Conservation (phyloP, 2,888 invertebrate genomes). For the Parnassius apollo region DNA sequence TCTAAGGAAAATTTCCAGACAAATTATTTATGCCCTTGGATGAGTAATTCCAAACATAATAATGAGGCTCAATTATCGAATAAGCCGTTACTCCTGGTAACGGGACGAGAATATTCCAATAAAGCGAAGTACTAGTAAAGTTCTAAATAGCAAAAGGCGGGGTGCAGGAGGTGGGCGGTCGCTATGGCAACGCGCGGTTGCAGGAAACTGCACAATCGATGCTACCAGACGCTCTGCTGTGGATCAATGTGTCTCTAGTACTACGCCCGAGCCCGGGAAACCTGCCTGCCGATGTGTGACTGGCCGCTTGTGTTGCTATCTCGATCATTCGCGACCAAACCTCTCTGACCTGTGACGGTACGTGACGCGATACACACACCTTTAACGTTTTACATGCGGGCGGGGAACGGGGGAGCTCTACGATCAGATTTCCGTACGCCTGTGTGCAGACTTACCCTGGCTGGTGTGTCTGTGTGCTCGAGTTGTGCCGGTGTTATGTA, state of each 20-base stretch:
- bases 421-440: slow-evolving; percentile 32
- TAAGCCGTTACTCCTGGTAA: slow-evolving; percentile 26
- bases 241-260: slow-evolving; percentile 82
- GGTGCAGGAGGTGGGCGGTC: slow-evolving; percentile 68
- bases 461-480: slow-evolving; percentile 49
- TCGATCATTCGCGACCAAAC: slow-evolving; percentile 44
- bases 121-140: slow-evolving; percentile 52
- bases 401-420: slow-evolving; percentile 49
- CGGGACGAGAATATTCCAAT: slow-evolving; percentile 53
- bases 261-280: slow-evolving; percentile 76
- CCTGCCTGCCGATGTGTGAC: slow-evolving; percentile 59
- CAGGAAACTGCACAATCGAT: slow-evolving; percentile 81
- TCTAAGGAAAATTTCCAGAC: slow-evolving; percentile 20
- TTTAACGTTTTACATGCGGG: slow-evolving; percentile 30
- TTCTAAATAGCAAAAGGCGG: slow-evolving; percentile 57
- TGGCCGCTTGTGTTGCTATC: slow-evolving; percentile 40
- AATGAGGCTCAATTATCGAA: slow-evolving; percentile 24
- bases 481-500: slow-evolving; percentile 54
- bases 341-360: slow-evolving; percentile 42
- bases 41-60: slow-evolving; percentile 4
- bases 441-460: slow-evolving; percentile 67
- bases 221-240: slow-evolving; percentile 74
- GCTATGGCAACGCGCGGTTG: slow-evolving; percentile 65
- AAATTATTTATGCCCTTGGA: slow-evolving; percentile 9
- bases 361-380: slow-evolving; percentile 34